Percentiles rank a stretch among this genome's conserved stretches.
Evolutionary conservation across 2,888 invertebrate genomes (phyloP).

Genomic region (Bruchidius siliquastri): DNA sequence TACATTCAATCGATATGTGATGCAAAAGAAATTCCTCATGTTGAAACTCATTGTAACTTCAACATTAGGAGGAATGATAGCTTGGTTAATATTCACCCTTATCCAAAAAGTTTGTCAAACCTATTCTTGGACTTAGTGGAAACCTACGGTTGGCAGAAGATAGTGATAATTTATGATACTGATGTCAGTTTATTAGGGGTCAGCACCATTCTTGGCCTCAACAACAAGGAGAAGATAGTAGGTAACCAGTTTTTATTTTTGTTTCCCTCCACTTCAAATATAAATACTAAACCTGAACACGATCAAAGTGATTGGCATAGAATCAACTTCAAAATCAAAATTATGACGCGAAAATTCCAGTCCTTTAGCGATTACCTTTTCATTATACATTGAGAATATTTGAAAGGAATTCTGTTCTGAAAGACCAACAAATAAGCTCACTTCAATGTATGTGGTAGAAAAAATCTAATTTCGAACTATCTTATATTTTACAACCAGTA

Average conservation of each 20-base stretch:
- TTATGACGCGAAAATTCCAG: too few relatives aligned
- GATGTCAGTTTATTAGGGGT: slow-evolving; percentile 54
- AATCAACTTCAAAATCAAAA: too few relatives aligned
- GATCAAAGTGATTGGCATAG: too few relatives aligned
- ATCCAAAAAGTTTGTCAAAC: slow-evolving; percentile 60
- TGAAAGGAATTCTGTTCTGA: too few relatives aligned
- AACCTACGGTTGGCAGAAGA: slow-evolving; percentile 73
- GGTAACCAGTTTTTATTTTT: slow-evolving; percentile 21
- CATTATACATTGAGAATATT: too few relatives aligned
- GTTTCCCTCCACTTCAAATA: too few relatives aligned
- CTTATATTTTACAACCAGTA: too few relatives aligned
- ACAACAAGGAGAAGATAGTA: slow-evolving; percentile 21
- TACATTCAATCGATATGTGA: slow-evolving; percentile 64
- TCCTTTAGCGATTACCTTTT: too few relatives aligned
- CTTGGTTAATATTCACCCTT: slow-evolving; percentile 84
- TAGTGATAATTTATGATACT: slow-evolving; percentile 76
- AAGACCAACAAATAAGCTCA: too few relatives aligned
- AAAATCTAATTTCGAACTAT: too few relatives aligned
- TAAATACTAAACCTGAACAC: too few relatives aligned
- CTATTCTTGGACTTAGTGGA: slow-evolving; percentile 65
- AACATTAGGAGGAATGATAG: slow-evolving; percentile 25
- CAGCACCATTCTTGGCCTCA: slow-evolving; percentile 48
- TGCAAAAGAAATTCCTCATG: slow-evolving; percentile 50
- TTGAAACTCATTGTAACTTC: slow-evolving; percentile 63
- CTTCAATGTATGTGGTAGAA: too few relatives aligned